A percentile compares a stretch with the other conserved stretches of the same genome.
Conservation (phyloP, 2,797 vertebrate species). For the Cirrhinus molitorella region DNA sequence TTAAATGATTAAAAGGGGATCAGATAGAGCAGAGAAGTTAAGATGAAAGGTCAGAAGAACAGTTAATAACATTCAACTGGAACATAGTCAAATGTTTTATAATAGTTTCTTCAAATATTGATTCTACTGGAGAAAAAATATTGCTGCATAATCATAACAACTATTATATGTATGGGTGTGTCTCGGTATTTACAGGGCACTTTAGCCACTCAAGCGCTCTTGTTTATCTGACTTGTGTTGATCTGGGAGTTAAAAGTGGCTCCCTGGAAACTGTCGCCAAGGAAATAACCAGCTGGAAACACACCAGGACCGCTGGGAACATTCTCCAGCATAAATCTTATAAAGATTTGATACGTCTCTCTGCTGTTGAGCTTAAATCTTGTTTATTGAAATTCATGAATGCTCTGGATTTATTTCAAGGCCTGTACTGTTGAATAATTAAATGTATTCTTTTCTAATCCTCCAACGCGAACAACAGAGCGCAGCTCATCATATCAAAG, state of each 20-base stretch:
- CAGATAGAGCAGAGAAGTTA: not conserved
- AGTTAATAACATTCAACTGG: not conserved
- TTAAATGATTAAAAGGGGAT: not conserved
- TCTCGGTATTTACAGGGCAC: constrained; percentile 29
- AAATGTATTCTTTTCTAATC: constrained; percentile 42
- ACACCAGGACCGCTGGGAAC: constrained; percentile 56
- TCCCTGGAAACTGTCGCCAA: constrained; percentile 63
- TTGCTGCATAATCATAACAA: not conserved
- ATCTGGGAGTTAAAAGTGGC: constrained; percentile 53
- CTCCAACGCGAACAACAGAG: not conserved
- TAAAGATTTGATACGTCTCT: constrained; percentile 51
- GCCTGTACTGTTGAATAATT: constrained; percentile 30
- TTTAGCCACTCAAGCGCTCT: constrained; percentile 55
- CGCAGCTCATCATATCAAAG: not conserved
- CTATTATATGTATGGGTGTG: not conserved
- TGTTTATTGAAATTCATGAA: constrained; percentile 56
- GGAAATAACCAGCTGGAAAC: constrained; percentile 59
- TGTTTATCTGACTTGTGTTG: constrained; percentile 60
- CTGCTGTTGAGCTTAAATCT: constrained; percentile 46
- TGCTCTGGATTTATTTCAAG: constrained; percentile 38
- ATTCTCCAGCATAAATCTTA: constrained; percentile 52
- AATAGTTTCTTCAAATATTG: not conserved
- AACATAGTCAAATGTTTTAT: too few relatives aligned
- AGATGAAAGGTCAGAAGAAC: not conserved
- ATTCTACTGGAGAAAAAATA: not conserved